Evolutionary conservation across 2,888 invertebrate species (phyloP).

Genomic region (Ethmia dodecea): DNA sequence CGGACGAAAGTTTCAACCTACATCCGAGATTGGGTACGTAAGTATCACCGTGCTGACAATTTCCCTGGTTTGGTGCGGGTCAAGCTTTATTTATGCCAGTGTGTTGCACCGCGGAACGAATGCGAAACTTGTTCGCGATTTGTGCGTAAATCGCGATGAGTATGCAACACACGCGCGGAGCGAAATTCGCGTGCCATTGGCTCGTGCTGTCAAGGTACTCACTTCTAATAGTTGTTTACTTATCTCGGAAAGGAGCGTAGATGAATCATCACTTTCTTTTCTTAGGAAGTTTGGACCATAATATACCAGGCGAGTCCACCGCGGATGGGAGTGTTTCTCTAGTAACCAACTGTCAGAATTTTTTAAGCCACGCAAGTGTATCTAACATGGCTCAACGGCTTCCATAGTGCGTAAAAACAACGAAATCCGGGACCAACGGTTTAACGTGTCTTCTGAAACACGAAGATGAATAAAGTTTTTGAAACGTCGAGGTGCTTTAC

Average conservation of each 20-base stretch:
- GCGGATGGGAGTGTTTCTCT: no score
- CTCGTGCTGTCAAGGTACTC: constrained; percentile 40
- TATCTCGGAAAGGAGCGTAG: constrained; percentile 21
- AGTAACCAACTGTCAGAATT: no score
- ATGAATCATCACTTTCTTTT: no score
- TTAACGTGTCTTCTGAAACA: no score
- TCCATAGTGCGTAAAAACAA: no score
- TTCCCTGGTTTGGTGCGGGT: constrained; percentile 57
- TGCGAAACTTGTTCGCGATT: constrained; percentile 54
- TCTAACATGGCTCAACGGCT: no score
- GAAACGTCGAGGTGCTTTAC: no score
- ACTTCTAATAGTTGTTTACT: constrained; percentile 31
- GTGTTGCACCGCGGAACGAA: constrained; percentile 60
- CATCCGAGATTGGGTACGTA: constrained; percentile 53
- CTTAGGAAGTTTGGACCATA: no score
- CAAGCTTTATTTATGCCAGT: constrained; percentile 58
- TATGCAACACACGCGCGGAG: constrained; percentile 45
- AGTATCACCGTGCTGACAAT: constrained; percentile 55
- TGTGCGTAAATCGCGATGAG: constrained; percentile 15
- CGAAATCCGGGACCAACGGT: no score
- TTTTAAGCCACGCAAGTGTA: no score
- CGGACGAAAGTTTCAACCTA: constrained; percentile 69
- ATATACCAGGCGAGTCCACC: no score
- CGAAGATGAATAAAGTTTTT: no score
- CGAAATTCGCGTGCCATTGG: constrained; percentile 48